Percentiles rank a stretch among this genome's conserved stretches.
Conservation (phyloP, 2,888 invertebrate species). For the Drosophila suboccidentalis region DNA sequence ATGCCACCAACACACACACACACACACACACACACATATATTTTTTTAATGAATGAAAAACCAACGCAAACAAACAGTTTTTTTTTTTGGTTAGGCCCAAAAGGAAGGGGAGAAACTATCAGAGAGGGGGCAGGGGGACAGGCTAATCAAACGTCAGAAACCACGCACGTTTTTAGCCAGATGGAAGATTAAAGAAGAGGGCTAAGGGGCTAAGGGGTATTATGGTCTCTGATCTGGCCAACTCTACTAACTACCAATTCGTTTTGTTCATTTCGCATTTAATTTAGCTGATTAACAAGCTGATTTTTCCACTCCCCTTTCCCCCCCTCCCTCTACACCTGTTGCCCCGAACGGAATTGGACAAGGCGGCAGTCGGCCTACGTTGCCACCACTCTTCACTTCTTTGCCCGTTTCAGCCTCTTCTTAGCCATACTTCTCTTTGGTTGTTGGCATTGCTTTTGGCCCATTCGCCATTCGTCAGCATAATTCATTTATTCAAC, state of each 20-base stretch:
- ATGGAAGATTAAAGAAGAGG: neutral
- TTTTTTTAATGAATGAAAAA: conserved; percentile 72
- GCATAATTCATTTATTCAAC: conserved; percentile 81
- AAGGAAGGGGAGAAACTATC: too few species aligned
- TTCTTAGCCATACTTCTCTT: neutral
- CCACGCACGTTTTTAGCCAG: conserved; percentile 60
- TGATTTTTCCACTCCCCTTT: neutral
- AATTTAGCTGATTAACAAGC: conserved; percentile 81
- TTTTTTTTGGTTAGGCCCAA: neutral
- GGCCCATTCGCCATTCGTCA: conserved; percentile 70
- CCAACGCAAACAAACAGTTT: conserved; percentile 52
- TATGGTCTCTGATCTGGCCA: conserved; percentile 7
- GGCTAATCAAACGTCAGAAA: conserved; percentile 70
- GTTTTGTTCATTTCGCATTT: conserved; percentile 81
- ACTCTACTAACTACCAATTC: conserved; percentile 71
- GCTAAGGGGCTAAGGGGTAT: too few species aligned
- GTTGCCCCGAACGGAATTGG: neutral
- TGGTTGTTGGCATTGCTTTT: conserved; percentile 12
- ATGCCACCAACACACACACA: conserved; percentile 37
- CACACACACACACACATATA: conserved; percentile 10
- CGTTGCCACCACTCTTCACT: neutral
- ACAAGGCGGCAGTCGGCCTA: conserved; percentile 10
- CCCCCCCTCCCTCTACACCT: neutral
- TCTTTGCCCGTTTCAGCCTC: neutral
- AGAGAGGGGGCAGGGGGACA: conserved; percentile 2